Evolutionary conservation across 2,888 invertebrate species (phyloP).

Genomic region (Melanchra persicariae): DNA sequence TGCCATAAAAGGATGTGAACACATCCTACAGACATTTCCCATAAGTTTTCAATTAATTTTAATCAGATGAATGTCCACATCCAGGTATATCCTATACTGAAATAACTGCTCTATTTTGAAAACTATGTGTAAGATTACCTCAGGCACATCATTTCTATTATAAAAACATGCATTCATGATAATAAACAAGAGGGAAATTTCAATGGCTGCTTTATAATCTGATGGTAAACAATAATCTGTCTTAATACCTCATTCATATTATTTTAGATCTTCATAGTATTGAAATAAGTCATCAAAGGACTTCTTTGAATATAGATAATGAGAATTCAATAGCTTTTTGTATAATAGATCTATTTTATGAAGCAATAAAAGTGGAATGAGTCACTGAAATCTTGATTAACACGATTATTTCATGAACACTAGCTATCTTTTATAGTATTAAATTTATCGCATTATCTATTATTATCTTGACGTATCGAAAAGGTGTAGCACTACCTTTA

Average conservation of each 20-base stretch:
- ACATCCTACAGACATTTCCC: slow-evolving; percentile 7
- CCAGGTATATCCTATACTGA: neutral
- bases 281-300: neutral
- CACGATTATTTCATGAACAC: slow-evolving; percentile 44
- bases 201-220: slow-evolving; percentile 2
- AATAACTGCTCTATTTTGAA: slow-evolving; percentile 3
- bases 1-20: neutral
- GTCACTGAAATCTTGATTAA: slow-evolving; percentile 33
- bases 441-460: slow-evolving; percentile 51
- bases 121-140: neutral
- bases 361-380: slow-evolving; percentile 3
- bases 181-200: slow-evolving; percentile 8
- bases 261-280: slow-evolving; percentile 2
- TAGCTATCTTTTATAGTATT: slow-evolving; percentile 11
- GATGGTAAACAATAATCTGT: slow-evolving; percentile 27
- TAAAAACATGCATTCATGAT: slow-evolving; percentile 22
- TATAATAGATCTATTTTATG: neutral
- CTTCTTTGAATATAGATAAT: neutral
- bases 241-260: neutral
- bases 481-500: slow-evolving; percentile 15
- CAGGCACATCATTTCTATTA: neutral
- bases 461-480: slow-evolving; percentile 58
- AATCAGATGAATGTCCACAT: neutral
- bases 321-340: slow-evolving; percentile 1
- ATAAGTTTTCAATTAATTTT: neutral